Conservation (phyloP, 2,797 vertebrate genomes). For the Sebastes taczanowskii region DNA sequence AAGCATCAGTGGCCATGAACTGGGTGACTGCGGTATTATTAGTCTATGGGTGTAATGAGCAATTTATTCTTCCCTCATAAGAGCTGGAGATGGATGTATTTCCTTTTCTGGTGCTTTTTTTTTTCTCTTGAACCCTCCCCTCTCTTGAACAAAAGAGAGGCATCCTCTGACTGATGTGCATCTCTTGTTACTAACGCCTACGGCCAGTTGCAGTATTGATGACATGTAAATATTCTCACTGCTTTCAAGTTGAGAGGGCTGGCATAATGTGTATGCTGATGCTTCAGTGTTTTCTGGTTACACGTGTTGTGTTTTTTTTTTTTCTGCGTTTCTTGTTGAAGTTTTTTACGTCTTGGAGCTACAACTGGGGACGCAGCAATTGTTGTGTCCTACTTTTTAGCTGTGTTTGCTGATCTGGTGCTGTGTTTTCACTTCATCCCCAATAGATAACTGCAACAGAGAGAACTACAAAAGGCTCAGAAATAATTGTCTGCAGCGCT, state of each 20-base stretch:
- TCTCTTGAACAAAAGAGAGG: conserved; percentile 19
- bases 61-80: conserved; percentile 18
- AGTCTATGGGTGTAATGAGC: neutral
- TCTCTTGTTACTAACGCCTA: neutral
- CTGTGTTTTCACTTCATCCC: neutral
- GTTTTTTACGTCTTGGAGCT: neutral
- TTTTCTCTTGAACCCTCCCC: neutral
- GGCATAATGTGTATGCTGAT: neutral
- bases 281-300: neutral
- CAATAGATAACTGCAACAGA: neutral
- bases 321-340: neutral
- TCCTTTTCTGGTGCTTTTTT: conserved; percentile 7
- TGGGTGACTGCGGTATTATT: conserved; percentile 14
- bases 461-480: neutral
- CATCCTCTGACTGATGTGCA: conserved; percentile 32
- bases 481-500: neutral
- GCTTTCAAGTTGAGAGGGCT: conserved; percentile 9
- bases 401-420: neutral
- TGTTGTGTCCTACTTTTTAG: neutral
- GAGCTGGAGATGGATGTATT: conserved; percentile 6
- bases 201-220: neutral
- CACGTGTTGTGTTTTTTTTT: neutral
- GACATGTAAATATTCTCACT: conserved; percentile 6
- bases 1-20: conserved; percentile 10
- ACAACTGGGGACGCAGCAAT: neutral